Evolutionary conservation across 2,888 invertebrate genomes (phyloP).

Genomic region (Drosophila cracens): DNA sequence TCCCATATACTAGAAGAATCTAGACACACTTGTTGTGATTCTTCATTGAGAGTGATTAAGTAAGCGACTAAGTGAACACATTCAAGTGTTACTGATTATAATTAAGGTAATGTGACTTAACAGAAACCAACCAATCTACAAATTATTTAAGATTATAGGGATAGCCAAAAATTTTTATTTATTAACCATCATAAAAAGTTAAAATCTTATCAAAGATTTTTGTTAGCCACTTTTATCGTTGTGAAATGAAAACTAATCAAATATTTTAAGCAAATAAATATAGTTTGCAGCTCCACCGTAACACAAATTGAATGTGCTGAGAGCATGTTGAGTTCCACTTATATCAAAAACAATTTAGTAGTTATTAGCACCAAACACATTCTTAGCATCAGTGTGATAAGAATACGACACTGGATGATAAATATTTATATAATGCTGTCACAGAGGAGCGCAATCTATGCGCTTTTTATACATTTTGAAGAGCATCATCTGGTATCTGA

Average conservation of each 20-base stretch:
- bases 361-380: constrained; percentile 31
- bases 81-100: background rate
- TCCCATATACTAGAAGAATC: background rate
- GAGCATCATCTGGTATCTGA: background rate
- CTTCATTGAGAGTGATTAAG: background rate
- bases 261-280: background rate
- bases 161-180: background rate
- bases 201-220: background rate
- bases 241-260: background rate
- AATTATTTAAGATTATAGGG: background rate
- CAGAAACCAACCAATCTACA: background rate
- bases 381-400: constrained; percentile 6
- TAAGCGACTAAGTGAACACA: background rate
- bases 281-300: background rate
- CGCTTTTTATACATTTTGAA: constrained; percentile 10
- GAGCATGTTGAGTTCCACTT: constrained; percentile 11
- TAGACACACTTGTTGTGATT: background rate
- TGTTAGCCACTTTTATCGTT: background rate
- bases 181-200: background rate
- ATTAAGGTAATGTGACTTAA: too few species aligned
- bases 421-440: constrained; percentile 1
- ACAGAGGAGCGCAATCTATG: background rate
- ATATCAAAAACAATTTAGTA: constrained; percentile 15
- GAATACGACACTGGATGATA: constrained; percentile 1
- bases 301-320: background rate